Conservation (phyloP, 2,888 invertebrate genomes). For the Polia nebulosa region DNA sequence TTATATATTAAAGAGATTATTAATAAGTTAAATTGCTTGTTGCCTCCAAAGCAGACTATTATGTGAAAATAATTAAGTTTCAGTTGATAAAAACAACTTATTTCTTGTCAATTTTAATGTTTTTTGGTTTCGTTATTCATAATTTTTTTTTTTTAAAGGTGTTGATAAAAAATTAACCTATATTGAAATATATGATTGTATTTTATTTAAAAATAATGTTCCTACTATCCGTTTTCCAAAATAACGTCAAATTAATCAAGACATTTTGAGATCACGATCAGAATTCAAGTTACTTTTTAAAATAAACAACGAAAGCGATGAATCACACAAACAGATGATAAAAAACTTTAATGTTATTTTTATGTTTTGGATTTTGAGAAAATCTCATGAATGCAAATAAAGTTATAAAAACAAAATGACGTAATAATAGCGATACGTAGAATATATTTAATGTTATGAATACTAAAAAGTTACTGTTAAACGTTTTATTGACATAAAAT, state of each 20-base stretch:
- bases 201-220: no score
- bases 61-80: no score
- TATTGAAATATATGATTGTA: no score
- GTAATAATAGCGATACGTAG: slow-evolving; percentile 38
- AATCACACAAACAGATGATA: slow-evolving; percentile 11
- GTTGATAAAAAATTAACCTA: no score
- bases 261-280: background rate
- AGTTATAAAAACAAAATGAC: slow-evolving; percentile 49
- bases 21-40: no score
- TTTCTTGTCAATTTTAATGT: no score
- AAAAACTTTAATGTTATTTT: slow-evolving; percentile 26
- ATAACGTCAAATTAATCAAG: no score
- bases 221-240: no score
- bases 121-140: no score
- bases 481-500: slow-evolving; percentile 41
- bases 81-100: no score
- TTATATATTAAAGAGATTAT: slow-evolving; percentile 13
- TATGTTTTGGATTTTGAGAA: slow-evolving; percentile 43
- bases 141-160: no score
- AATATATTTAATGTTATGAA: slow-evolving; percentile 49
- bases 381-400: slow-evolving; percentile 46
- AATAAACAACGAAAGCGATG: slow-evolving; percentile 3
- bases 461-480: slow-evolving; percentile 45
- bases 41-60: no score
- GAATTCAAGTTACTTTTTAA: background rate